Conservation (phyloP, 2,888 invertebrate genomes). For the Dyspetes luteomarginatus region DNA sequence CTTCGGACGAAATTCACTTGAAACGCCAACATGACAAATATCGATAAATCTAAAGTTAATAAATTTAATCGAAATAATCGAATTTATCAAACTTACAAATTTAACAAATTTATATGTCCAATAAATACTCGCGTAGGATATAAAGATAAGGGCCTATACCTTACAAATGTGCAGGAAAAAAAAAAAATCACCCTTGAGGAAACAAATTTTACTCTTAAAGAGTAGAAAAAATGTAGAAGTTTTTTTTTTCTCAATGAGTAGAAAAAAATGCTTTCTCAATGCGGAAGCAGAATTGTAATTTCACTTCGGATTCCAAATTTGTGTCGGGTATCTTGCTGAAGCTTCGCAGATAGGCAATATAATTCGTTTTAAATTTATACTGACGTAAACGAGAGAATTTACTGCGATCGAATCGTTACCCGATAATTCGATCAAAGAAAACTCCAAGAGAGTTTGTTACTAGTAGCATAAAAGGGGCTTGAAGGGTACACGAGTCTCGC, state of each 20-base stretch:
- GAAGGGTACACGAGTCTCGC: slow-evolving; percentile 1
- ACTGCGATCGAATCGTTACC: slow-evolving; percentile 31
- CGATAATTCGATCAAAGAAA: slow-evolving; percentile 43
- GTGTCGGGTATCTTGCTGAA: neutral
- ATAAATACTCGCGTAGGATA: too few relatives aligned
- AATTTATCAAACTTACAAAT: neutral
- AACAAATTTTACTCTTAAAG: neutral
- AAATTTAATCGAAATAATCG: neutral
- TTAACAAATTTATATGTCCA: too few relatives aligned
- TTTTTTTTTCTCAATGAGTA: too few relatives aligned
- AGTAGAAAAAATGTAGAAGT: neutral
- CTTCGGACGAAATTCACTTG: neutral
- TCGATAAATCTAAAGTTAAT: neutral
- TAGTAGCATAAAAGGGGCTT: neutral
- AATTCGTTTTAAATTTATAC: slow-evolving; percentile 12
- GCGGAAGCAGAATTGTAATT: too few relatives aligned
- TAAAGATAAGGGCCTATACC: too few relatives aligned
- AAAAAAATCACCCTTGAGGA: too few relatives aligned
- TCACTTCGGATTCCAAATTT: too few relatives aligned
- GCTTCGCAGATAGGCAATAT: neutral
- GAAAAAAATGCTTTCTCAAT: too few relatives aligned
- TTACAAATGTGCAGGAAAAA: too few relatives aligned
- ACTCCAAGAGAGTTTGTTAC: neutral
- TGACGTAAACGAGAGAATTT: slow-evolving; percentile 8
- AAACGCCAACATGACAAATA: neutral